phyloP scores from a whole-genome alignment of 2,797 vertebrate genomes.

The Sebastes paucispinis region DNA sequence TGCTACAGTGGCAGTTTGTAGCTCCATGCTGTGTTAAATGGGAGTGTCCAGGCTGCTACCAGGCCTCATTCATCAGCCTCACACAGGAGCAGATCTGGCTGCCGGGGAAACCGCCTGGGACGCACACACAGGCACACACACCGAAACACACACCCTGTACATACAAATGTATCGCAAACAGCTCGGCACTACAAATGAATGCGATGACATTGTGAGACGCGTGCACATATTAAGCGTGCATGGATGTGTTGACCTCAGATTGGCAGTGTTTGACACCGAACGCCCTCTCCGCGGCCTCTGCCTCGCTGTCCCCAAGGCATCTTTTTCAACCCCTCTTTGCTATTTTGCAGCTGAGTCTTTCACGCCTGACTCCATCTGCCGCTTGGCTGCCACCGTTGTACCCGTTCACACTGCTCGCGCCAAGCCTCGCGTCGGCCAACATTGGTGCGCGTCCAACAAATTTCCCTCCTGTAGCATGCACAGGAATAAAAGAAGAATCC shows the following conservation, averaged over 20 bases:
- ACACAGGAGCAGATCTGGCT: conserved; percentile 57
- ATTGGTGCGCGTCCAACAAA: conserved; percentile 29
- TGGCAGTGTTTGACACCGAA: neutral
- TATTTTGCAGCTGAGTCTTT: conserved; percentile 54
- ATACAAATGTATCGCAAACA: conserved; percentile 13
- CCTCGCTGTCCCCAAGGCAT: neutral
- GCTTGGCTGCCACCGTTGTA: conserved; percentile 28
- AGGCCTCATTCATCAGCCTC: conserved; percentile 76
- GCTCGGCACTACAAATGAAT: neutral
- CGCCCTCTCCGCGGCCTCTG: conserved; percentile 17
- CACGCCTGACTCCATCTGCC: conserved; percentile 61
- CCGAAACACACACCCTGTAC: conserved; percentile 3
- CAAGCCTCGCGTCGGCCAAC: conserved; percentile 24
- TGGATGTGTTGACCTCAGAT: neutral
- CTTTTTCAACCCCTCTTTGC: conserved; percentile 23
- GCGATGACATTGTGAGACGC: neutral
- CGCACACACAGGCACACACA: conserved; percentile 1
- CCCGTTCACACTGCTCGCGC: conserved; percentile 32
- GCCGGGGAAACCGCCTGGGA: conserved; percentile 46
- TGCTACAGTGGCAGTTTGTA: conserved; percentile 56
- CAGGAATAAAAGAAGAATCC: neutral
- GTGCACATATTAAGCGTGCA: neutral
- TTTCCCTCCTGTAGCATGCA: conserved; percentile 20
- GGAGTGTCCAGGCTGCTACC: conserved; percentile 68
- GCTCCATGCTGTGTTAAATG: conserved; percentile 74